phyloP scores from a whole-genome alignment of 1,140 invertebrate species.

The Heliconius eleuchia region DNA sequence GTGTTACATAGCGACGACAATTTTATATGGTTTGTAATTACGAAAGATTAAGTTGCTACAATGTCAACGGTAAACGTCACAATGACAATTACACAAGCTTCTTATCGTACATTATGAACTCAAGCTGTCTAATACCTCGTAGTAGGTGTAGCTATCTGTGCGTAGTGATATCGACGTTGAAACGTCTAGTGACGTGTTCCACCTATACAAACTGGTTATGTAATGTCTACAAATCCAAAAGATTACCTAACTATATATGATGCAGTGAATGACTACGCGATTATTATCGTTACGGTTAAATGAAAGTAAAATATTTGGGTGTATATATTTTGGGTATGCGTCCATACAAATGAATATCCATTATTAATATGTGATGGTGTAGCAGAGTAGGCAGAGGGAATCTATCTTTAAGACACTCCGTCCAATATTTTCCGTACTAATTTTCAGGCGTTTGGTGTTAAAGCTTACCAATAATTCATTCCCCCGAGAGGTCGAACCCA shows the following conservation, averaged over 20 bases:
- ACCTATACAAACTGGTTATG: constrained; percentile 46
- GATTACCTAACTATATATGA: constrained; percentile 45
- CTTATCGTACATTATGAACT: constrained; percentile 15
- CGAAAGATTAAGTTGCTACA: constrained; percentile 9
- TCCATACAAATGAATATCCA: neutral
- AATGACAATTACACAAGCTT: constrained; percentile 17
- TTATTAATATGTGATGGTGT: neutral
- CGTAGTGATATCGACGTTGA: constrained; percentile 25
- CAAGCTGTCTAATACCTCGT: constrained; percentile 10
- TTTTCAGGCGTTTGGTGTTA: no score
- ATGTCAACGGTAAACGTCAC: constrained; percentile 16
- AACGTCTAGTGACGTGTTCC: constrained; percentile 41
- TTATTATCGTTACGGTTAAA: constrained; percentile 32
- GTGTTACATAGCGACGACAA: neutral
- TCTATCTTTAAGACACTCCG: no score
- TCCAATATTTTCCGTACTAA: no score
- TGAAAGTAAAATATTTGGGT: constrained; percentile 27
- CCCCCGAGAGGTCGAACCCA: no score
- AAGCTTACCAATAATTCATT: no score
- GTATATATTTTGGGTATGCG: neutral
- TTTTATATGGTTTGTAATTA: constrained; percentile 8
- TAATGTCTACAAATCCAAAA: constrained; percentile 46
- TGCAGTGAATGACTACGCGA: constrained; percentile 33
- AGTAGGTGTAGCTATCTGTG: constrained; percentile 8
- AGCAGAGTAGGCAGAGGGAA: no score